Evolutionary conservation across 2,797 vertebrate genomes (phyloP).

Genomic region (Dicrostonyx torquatus): DNA sequence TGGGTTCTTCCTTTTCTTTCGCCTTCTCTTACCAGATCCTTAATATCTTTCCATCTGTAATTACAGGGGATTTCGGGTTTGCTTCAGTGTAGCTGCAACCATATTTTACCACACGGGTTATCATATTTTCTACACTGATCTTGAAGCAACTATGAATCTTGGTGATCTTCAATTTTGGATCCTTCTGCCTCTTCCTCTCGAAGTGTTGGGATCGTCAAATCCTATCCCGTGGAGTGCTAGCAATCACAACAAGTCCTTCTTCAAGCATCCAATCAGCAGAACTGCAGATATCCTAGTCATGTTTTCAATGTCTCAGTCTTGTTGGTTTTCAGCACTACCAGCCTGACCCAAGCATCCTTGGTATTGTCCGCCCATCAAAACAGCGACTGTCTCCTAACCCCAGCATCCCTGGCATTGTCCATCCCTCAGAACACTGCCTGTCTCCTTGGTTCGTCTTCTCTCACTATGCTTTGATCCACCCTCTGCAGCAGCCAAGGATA

Average conservation of each 20-base stretch:
- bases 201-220: not conserved
- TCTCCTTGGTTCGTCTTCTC: not conserved
- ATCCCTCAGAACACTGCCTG: not conserved
- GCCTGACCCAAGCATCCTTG: not conserved
- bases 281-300: not conserved
- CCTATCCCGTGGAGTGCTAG: too few species aligned
- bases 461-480: not conserved
- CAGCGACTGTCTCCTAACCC: too few species aligned
- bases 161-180: not conserved
- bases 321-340: not conserved
- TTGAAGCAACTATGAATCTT: not conserved
- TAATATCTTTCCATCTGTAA: not conserved
- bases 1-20: not conserved
- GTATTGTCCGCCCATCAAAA: fast-evolving
- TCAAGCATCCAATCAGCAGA: not conserved
- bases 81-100: not conserved
- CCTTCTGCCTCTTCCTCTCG: not conserved
- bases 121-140: not conserved
- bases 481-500: not conserved
- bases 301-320: not conserved
- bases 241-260: not conserved
- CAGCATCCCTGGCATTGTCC: fast-evolving
- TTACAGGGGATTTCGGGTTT: not conserved
- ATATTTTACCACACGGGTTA: not conserved
- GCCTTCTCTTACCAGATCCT: not conserved